Conservation (phyloP, 2,888 invertebrate genomes). For the Clunio marinus region DNA sequence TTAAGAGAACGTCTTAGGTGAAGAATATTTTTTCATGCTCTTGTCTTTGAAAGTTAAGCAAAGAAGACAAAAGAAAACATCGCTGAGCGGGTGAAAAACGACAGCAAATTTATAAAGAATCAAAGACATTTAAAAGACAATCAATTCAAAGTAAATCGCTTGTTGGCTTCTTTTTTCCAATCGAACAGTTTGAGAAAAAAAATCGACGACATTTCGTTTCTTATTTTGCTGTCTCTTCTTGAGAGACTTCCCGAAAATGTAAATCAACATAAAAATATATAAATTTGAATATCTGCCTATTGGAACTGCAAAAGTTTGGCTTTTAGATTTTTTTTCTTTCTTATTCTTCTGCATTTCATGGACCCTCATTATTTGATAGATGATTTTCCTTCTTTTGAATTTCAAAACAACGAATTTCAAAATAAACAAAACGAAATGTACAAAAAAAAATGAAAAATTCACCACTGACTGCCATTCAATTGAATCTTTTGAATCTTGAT, state of each 20-base stretch:
- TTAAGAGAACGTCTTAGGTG: too few species aligned
- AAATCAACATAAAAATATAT: constrained; percentile 21
- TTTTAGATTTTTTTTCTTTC: not conserved
- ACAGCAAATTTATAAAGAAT: constrained; percentile 11
- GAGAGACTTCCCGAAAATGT: constrained; percentile 10
- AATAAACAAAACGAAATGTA: too few species aligned
- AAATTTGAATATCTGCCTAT: constrained; percentile 31
- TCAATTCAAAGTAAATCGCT: constrained; percentile 34
- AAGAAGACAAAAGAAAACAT: too few species aligned
- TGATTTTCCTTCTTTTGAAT: constrained; percentile 30
- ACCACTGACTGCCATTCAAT: constrained; percentile 30
- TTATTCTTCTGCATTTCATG: not conserved
- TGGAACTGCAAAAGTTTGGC: not conserved
- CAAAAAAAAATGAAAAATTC: not conserved
- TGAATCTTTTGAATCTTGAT: constrained; percentile 32
- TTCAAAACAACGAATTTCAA: not conserved
- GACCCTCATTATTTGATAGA: constrained; percentile 36
- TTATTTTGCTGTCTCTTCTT: not conserved
- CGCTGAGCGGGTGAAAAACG: constrained; percentile 1
- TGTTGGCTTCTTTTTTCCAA: not conserved
- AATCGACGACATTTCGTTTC: not conserved
- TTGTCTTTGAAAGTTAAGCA: too few species aligned
- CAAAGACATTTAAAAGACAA: constrained; percentile 29
- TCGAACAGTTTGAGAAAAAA: not conserved
- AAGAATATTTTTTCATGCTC: not conserved